Conservation (phyloP, 1,140 invertebrate species). For the Drosophila tsacasi region DNA sequence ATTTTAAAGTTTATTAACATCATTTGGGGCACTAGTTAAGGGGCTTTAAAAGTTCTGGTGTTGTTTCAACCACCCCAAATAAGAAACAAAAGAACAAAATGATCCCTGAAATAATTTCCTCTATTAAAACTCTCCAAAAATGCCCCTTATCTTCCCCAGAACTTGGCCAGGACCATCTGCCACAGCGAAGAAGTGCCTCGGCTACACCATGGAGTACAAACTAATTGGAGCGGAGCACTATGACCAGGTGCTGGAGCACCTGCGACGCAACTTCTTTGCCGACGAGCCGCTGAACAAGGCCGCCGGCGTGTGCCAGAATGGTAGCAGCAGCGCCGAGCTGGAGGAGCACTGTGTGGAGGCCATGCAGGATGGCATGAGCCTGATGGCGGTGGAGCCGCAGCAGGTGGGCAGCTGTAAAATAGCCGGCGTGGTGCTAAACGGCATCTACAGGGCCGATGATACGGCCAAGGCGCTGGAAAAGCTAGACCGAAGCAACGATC, state of each 20-base stretch:
- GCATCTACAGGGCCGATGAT: conserved; percentile 87
- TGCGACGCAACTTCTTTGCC: conserved; percentile 90
- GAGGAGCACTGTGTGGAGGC: conserved; percentile 90
- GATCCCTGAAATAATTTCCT: not conserved
- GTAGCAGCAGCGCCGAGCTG: conserved; percentile 89
- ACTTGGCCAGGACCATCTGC: not conserved
- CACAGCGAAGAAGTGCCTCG: not conserved
- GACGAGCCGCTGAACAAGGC: conserved; percentile 93
- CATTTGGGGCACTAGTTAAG: not conserved
- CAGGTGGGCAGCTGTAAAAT: conserved; percentile 85
- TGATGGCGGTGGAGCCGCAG: conserved; percentile 87
- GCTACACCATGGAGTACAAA: conserved; percentile 85
- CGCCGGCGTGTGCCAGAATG: conserved; percentile 89
- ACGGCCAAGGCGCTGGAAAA: conserved; percentile 87
- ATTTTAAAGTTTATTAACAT: not conserved
- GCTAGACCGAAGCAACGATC: conserved; percentile 87
- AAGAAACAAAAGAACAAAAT: too few relatives aligned
- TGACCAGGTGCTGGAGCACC: conserved; percentile 89
- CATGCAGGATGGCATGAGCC: conserved; percentile 89
- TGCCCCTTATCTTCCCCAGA: not conserved
- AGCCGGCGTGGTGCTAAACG: conserved; percentile 89
- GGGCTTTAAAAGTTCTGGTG: too few relatives aligned
- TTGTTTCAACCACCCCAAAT: too few relatives aligned
- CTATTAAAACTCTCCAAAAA: not conserved
- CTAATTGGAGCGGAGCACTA: conserved; percentile 86